Base-by-base conservation (phyloP, 2,888 invertebrate species). In the Cecidostiba fungosa region DNA sequence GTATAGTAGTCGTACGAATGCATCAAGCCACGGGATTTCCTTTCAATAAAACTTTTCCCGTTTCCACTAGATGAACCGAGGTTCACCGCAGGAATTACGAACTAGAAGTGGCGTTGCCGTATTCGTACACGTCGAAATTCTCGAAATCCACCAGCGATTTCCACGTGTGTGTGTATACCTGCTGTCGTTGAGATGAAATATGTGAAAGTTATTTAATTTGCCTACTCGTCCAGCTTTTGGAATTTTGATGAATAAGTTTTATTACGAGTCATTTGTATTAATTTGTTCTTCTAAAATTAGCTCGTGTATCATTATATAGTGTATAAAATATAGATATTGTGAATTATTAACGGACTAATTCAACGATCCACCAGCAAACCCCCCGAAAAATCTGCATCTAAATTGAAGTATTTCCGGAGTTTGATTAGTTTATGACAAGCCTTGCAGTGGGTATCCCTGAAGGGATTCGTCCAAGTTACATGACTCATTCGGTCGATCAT, bases 31-130 rank as follows among this genome's bases (percentile, higher is more conserved):
- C 29, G 62, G 83, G 72, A 83, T 83, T 77, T 84, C 74, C 74
- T 79, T 84, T 80, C 84, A 70, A 84, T 84, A 84, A 84, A 84
- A 84, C 79, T 84, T 69, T 80, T 76, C 59, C 79, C 54, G 29
- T 69, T 59, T 19, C 59, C 26, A 5, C 39, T 54, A 36, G 66
- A 84, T 74, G 79, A 84, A 69, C 47, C 23, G 12, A 36, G 62
- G 43, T 43, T 84, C 26, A 36, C 14, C 5, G 32, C 32, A 14
- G 54, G 19, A 10, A 62, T 66, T 66, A 8, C 39, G 23, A 72
- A 23, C 72, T 70, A 50, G 16, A 39, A 39, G 47, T 26, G 62
- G 10, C 62, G 29, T 2, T 26, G 62, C 26, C 62, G 26, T 23
- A 39, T 36, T 36, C 14, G 77, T 19, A 16, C 3, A 23, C 62